Evolutionary conservation across 2,113 vertebrate genomes (phyloP), one percentile per base, ranked within the genome.

Genomic region (Gymnocephalus cernua): DNA sequence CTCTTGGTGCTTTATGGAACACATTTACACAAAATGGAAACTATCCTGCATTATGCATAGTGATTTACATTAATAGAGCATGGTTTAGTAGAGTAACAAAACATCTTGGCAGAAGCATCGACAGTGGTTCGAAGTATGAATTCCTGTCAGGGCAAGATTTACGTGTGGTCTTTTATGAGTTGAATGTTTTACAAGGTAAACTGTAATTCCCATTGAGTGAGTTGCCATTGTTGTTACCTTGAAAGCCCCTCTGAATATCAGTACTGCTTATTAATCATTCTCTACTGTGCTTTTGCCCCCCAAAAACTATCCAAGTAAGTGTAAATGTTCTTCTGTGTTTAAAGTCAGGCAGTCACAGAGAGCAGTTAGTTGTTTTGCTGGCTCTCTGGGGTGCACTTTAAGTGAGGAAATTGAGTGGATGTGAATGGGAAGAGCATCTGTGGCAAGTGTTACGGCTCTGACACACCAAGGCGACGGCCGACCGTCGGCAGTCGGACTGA

Each of bases 101-200:
- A 54, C 45, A n/a, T 58, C 50, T 65, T 83, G 79, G 79, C 67
- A 72, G 41, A 35, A 32, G 58, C 19, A 3, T 19, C 12, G 61
- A 82, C 47, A 47, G 57, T 11, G 18, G 47, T 86, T 74, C 15
- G 45, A 73, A 69, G 38, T 70, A 64, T 78, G 48, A 81, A 71
- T 64, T 64, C 27, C 35, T 69, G 63, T 66, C 59, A 10, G 32
- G 3, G 13, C 0, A 12, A 62, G 71, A 88, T 86, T 75, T 84
- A 71, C 35, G 3, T 38, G 64, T 35, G n/a, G 64, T 48, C 57
- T 74, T 69, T 86, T 61, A 76, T 74, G 73, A 64, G n/a, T 66
- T 50, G 38, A 71, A 51, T 68, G 71, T 67, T 80, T 80, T 71
- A 66, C 68, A 66, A 77, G 74, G 70, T n/a, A n/a, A n/a, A 57